A percentile compares a stretch with the other conserved stretches of the same genome.
Evolutionary conservation across 1,140 invertebrate genomes (phyloP).

Genomic region (Cotesia typhae): DNA sequence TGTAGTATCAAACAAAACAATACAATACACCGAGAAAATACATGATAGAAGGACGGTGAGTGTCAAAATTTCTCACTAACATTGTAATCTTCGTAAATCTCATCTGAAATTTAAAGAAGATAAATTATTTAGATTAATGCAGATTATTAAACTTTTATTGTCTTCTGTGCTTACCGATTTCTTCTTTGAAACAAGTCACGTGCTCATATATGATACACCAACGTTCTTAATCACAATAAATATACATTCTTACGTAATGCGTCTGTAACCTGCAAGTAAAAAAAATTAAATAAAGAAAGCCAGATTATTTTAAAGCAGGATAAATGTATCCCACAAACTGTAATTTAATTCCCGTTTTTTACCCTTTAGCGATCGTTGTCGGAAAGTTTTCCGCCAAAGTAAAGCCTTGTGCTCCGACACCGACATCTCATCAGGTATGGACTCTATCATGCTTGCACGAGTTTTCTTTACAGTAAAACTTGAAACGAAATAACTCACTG

Average conservation of each 20-base stretch:
- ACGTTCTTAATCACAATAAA: neutral
- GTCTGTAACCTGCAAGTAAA: neutral
- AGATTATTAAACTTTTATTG: too few relatives aligned
- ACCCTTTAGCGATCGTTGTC: neutral
- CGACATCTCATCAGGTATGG: neutral
- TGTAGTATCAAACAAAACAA: too few relatives aligned
- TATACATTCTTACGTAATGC: slow-evolving; percentile 10
- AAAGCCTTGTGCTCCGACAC: neutral
- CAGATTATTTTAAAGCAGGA: neutral
- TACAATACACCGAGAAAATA: too few relatives aligned
- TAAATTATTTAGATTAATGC: too few relatives aligned
- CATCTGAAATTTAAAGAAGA: too few relatives aligned
- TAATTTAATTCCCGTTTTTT: slow-evolving; percentile 9
- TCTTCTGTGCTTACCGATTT: too few relatives aligned
- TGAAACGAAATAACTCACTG: slow-evolving; percentile 13
- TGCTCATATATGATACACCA: neutral
- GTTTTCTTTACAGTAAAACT: slow-evolving; percentile 10
- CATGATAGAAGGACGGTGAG: too few relatives aligned
- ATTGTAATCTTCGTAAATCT: too few relatives aligned
- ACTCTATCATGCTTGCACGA: slow-evolving; percentile 1
- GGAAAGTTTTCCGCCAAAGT: slow-evolving; percentile 3
- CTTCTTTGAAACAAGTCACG: slow-evolving; percentile 15
- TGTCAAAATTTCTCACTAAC: too few relatives aligned
- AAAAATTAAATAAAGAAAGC: slow-evolving; percentile 2
- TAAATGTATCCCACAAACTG: neutral